Evolutionary conservation across 2,113 vertebrate species (phyloP).

Genomic region (Thunnus maccoyii): DNA sequence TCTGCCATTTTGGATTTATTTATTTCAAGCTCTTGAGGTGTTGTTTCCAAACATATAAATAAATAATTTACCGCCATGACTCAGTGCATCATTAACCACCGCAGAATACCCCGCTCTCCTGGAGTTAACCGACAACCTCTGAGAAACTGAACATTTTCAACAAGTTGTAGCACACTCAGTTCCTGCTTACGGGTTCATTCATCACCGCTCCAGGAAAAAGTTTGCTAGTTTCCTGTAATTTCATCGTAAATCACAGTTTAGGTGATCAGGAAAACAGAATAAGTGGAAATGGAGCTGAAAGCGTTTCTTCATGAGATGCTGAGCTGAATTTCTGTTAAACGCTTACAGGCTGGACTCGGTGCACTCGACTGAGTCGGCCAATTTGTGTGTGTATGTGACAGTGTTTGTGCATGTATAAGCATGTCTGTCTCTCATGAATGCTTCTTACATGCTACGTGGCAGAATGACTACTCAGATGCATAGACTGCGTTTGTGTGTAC

Average conservation of each 20-base stretch:
- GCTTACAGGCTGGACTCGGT: neutral
- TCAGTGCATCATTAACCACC: too few species aligned
- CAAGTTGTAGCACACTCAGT: neutral
- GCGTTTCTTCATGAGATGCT: neutral
- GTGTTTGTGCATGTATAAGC: constrained; percentile 13
- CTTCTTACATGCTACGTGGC: neutral
- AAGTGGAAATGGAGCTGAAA: neutral
- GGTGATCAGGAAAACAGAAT: neutral
- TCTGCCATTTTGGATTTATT: too few species aligned
- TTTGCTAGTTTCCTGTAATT: neutral
- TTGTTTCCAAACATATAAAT: too few species aligned
- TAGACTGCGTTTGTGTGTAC: neutral
- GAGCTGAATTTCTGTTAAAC: constrained; percentile 14
- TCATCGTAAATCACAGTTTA: neutral
- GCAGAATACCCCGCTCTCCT: neutral
- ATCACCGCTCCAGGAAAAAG: neutral
- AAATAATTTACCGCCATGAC: too few species aligned
- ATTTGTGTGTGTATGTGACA: neutral
- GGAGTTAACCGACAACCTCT: neutral
- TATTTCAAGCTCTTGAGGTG: too few species aligned
- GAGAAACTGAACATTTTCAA: neutral
- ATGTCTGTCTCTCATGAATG: constrained; percentile 12
- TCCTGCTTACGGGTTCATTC: neutral
- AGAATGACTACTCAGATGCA: neutral
- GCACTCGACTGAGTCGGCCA: neutral